Base-by-base conservation (phyloP, 2,113 vertebrate species). In the Madoqua kirkii region DNA sequence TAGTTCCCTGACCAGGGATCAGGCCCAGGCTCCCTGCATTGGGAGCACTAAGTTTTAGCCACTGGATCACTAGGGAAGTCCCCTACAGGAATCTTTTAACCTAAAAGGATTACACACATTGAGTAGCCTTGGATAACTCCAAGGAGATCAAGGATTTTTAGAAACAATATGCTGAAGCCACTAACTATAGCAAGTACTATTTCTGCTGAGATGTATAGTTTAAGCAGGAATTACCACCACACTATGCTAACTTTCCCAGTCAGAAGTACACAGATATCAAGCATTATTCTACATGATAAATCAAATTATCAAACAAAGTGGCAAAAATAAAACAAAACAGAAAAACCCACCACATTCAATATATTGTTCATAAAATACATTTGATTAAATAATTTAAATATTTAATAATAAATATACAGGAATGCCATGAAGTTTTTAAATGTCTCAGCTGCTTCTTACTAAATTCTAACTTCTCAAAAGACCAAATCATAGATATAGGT, bases 301-400 rank as follows among this genome's bases (percentile, higher is more conserved):
- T 50, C n/a, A 76, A 60, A 90, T 31, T 25, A 92, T 88, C 62
- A 91, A 76, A 95, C 21, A 87, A 92, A 92, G 19, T 89, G 64
- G 17, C 48, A 89, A 60, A 60, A 93, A 83, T 13, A 74, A 76
- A 93, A 71, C 29, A 88, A 81, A 93, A 43, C 8, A 57, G 79
- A 88, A 92, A 93, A 48, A n/a, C 27, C 71, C 11, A 67, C 31
- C 60, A 76, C 52, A 93, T 52, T 88, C 54, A 54, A 83, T 23
- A n/a, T 43, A 52, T 13, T 57, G 45, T 76, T 89, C 36, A 84
- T 78, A 50, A 71, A 87, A 95, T 19, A 96, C 5, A 23, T 83
- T 88, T 62, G 83, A 91, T 54, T 16, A 71, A 89, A 89, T 62
- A 71, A 87, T 87, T 95, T 78, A 91, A 93, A 54, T n/a, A n/a